phyloP scores from a whole-genome alignment of 2,113 vertebrate genomes.

The Colius striatus region DNA sequence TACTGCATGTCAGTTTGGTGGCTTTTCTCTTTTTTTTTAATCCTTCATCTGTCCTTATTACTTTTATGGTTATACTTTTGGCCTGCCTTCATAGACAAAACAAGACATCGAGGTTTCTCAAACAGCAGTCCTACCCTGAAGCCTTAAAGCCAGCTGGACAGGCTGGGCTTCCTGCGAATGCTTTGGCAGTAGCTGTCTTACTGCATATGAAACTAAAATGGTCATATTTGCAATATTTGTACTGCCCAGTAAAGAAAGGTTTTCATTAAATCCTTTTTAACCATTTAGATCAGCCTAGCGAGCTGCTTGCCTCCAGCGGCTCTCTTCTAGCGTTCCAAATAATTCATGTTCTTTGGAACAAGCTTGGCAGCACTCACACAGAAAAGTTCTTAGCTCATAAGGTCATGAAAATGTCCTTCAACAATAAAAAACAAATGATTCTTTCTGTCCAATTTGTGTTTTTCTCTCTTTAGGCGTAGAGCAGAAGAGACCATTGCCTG shows the following conservation, averaged over 20 bases:
- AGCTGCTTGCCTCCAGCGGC: background rate
- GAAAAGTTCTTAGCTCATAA: slow-evolving; percentile 74
- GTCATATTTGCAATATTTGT: background rate
- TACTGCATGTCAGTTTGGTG: background rate
- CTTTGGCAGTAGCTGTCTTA: background rate
- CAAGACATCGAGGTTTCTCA: background rate
- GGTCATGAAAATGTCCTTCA: slow-evolving; percentile 76
- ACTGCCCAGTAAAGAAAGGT: background rate
- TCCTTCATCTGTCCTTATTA: background rate
- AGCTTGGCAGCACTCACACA: slow-evolving; percentile 64
- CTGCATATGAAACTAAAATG: background rate
- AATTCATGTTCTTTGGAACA: slow-evolving; percentile 70
- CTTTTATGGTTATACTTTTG: slow-evolving; percentile 17
- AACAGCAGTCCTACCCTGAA: background rate
- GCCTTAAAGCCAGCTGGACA: background rate
- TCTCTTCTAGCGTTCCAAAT: slow-evolving; percentile 65
- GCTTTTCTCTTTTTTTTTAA: background rate
- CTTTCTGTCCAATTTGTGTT: slow-evolving; percentile 69
- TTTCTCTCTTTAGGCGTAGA: slow-evolving; percentile 28
- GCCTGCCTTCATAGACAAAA: background rate
- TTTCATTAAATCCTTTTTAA: slow-evolving; percentile 20
- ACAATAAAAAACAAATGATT: slow-evolving; percentile 72
- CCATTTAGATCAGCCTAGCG: slow-evolving; percentile 23
- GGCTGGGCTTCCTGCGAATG: background rate
- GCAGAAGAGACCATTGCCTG: background rate